Base-by-base conservation (phyloP, 1,140 invertebrate genomes). In the Drosophila ogumai region DNA sequence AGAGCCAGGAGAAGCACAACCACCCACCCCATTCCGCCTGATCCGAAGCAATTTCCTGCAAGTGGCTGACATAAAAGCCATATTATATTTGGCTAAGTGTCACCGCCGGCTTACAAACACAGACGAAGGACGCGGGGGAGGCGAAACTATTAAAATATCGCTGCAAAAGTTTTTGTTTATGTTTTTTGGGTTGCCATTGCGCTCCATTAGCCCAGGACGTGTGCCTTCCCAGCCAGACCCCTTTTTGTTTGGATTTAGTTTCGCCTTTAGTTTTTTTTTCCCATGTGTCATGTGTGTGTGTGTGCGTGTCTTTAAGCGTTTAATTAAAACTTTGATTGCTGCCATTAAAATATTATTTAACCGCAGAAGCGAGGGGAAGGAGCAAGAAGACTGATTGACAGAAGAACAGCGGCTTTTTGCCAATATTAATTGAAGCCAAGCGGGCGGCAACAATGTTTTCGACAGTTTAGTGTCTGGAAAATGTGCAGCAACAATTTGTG, bases 61-160 rank as follows among this genome's bases (percentile, higher is more conserved):
- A 86, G 82, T 86, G 75, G 75, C 82, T 86, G 82, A 82, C 82
- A 86, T 86, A 87, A 86, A 86, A 86, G 82, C 82, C 82, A 87
- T 87, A 86, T 86, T 86, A 86, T 87, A 86, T 86, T 86, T 86
- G 82, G 82, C 82, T 82, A 86, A 86, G 82, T 86, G 82, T 86
- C 82, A 86, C 82, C 82, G 84, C 75, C 79, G 82, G 79, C 82
- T 72, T 58, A 69, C 73, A 76, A 41, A 50, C 63, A 59, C 59
- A 36, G 61, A 67, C 46, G 25, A 54, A 49, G 57, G 58, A 40
- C 0, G 36, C 3, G 10, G 6, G 1, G 5, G 22, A 13, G 9
- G 22, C 25, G 71, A 86, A 86, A 86, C 82, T 86, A 86, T 86
- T 86, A 86, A 87, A 87, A 87, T 77, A 87, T 87, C 75, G 82